Conservation (phyloP, 2,797 vertebrate genomes). For the Diceros bicornis region DNA sequence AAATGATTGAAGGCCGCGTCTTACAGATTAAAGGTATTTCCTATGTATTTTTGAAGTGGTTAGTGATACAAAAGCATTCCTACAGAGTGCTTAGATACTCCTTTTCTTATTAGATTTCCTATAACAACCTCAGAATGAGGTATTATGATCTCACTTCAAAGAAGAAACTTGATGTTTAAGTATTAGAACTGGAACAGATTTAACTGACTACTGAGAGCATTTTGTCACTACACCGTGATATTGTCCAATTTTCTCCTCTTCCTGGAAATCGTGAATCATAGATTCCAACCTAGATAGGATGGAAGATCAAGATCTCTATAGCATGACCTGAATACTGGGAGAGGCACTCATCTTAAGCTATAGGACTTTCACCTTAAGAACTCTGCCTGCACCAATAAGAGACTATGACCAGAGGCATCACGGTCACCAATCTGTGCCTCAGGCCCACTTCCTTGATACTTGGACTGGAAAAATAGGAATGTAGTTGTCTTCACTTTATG, state of each 20-base stretch:
- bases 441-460: background rate
- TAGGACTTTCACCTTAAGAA: background rate
- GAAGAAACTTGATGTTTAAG: background rate
- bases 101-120: background rate
- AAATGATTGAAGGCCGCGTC: background rate
- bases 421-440: background rate
- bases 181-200: background rate
- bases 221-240: background rate
- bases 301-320: background rate
- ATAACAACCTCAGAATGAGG: background rate
- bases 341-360: background rate
- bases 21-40: background rate
- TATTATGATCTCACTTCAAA: background rate
- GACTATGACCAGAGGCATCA: background rate
- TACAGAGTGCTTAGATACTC: background rate
- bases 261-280: background rate
- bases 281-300: background rate
- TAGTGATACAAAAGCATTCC: background rate
- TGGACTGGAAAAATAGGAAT: background rate
- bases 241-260: background rate
- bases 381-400: background rate
- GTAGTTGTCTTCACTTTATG: background rate
- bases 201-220: background rate
- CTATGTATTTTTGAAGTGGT: background rate
- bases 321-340: background rate